These are phyloP conservation scores for Struthidea cinerea DNA, from an alignment of 2,113 vertebrate species.

Conservation along the genomic window DNA sequence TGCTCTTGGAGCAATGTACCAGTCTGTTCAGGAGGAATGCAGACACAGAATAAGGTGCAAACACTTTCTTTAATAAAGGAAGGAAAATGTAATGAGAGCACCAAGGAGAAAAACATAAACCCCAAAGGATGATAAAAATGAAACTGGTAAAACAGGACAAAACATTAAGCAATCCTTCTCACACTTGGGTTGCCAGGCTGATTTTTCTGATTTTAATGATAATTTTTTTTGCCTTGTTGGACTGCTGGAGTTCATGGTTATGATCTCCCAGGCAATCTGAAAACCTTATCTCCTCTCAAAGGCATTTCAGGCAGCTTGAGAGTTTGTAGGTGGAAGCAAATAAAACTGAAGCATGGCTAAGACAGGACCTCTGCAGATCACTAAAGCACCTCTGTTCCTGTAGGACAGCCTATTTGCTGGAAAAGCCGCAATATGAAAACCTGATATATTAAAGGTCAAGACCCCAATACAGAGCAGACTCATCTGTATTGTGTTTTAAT, in stretches of 20 bases:
- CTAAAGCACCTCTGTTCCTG: neutral
- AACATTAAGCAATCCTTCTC: neutral
- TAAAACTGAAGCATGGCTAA: constrained; percentile 5
- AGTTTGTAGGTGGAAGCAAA: constrained; percentile 9
- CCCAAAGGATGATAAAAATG: neutral
- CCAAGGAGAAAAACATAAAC: neutral
- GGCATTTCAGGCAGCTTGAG: neutral
- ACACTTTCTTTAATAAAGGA: neutral
- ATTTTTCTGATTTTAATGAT: neutral
- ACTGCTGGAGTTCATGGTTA: neutral
- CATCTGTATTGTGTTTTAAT: constrained; percentile 56
- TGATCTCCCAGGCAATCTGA: neutral
- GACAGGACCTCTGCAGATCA: neutral
- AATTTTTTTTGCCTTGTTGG: neutral
- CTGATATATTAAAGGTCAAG: constrained; percentile 58
- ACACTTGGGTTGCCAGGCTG: neutral
- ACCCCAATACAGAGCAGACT: constrained; percentile 39
- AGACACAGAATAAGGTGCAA: neutral
- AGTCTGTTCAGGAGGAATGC: neutral
- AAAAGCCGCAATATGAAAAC: constrained; percentile 26
- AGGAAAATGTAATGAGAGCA: neutral
- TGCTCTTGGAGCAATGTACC: neutral
- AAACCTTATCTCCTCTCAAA: constrained; percentile 20
- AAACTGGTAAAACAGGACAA: neutral
- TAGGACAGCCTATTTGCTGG: neutral